These are phyloP conservation scores for Gallinago nigripennis DNA, from an alignment of 2,797 vertebrate species.

Conservation along the genomic window DNA sequence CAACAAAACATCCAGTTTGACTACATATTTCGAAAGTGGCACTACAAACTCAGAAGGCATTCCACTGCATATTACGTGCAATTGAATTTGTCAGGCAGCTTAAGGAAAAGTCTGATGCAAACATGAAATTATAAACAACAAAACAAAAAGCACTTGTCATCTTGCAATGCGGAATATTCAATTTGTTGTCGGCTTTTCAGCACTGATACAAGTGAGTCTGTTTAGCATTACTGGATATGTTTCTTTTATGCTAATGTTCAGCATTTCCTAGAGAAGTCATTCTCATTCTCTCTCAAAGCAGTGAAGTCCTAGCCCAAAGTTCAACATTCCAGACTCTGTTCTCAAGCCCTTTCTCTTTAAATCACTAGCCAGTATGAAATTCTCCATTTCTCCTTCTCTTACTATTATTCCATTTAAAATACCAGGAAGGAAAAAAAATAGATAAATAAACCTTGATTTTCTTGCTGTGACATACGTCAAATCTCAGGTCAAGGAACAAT, in stretches of 20 bases:
- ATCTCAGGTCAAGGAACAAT: neutral
- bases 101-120: neutral
- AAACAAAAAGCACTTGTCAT: neutral
- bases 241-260: neutral
- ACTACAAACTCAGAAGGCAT: neutral
- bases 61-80: neutral
- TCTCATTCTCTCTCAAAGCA: neutral
- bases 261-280: neutral
- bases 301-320: neutral
- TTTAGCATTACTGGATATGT: neutral
- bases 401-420: neutral
- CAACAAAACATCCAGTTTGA: neutral
- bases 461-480: neutral
- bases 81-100: neutral
- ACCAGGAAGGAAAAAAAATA: neutral
- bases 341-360: neutral
- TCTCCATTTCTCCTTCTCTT: neutral
- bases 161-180: neutral
- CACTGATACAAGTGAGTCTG: neutral
- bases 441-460: neutral
- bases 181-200: neutral
- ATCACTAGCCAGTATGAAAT: neutral
- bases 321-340: neutral
- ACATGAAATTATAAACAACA: neutral
- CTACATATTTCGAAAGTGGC: neutral